A percentile compares a stretch with the other conserved stretches of the same genome.
phyloP scores from a whole-genome alignment of 2,113 vertebrate species.

The Coptodon rendalli region DNA sequence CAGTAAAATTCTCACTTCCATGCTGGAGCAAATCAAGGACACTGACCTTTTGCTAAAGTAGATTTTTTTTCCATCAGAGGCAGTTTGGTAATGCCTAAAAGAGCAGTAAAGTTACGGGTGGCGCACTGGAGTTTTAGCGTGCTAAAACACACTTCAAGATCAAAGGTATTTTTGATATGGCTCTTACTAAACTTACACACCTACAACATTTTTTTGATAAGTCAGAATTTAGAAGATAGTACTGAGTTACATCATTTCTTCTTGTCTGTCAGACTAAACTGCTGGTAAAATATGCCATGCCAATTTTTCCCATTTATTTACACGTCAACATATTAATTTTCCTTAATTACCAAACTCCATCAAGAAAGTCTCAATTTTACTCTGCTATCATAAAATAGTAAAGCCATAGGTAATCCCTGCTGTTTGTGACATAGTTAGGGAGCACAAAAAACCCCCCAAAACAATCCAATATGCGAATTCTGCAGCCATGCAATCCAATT shows the following conservation, averaged over 20 bases:
- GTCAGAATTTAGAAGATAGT: not conserved
- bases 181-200: not conserved
- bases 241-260: not conserved
- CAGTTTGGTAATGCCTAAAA: not conserved
- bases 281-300: not conserved
- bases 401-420: not conserved
- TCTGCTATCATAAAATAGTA: not conserved
- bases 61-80: slow-evolving; percentile 2
- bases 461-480: not conserved
- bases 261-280: not conserved
- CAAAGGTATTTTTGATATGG: not conserved
- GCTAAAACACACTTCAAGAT: not conserved
- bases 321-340: not conserved
- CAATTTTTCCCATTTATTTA: not conserved
- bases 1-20: not conserved
- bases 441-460: accelerated
- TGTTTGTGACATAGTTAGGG: not conserved
- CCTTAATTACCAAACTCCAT: not conserved
- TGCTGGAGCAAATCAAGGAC: not conserved
- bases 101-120: not conserved
- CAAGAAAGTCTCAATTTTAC: not conserved
- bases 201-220: not conserved
- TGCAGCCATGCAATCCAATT: not conserved
- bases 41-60: slow-evolving; percentile 6
- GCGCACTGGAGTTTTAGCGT: not conserved